Evolutionary conservation across 2,797 vertebrate genomes (phyloP).

Genomic region (Falco peregrinus): DNA sequence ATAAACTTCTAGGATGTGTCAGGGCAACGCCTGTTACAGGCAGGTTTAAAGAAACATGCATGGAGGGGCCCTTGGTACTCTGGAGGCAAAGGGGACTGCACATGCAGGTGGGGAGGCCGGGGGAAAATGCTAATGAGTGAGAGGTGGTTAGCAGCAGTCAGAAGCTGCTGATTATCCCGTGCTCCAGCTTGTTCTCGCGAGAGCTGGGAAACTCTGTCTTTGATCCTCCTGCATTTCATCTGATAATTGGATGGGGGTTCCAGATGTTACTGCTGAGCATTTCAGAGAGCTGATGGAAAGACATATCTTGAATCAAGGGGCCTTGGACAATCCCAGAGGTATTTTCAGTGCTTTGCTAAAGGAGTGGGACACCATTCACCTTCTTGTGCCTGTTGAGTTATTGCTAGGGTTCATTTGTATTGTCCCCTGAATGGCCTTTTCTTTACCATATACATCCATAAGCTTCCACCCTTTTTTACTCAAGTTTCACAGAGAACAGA

Average conservation of each 20-base stretch:
- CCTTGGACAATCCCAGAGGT: not conserved
- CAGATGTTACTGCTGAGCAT: not conserved
- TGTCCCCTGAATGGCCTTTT: not conserved
- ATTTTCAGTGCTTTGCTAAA: not conserved
- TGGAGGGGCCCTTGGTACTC: not conserved
- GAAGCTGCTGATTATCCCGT: slow-evolving; percentile 48
- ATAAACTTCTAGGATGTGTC: not conserved
- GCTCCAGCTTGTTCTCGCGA: slow-evolving; percentile 16
- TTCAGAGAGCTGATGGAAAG: slow-evolving; percentile 4
- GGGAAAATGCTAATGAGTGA: not conserved
- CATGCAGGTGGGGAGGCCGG: not conserved
- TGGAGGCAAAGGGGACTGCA: not conserved
- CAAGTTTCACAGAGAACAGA: not conserved
- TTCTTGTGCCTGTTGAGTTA: not conserved
- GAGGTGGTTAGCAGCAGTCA: not conserved
- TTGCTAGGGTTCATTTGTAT: not conserved
- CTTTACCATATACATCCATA: not conserved
- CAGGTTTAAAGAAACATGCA: fast-evolving
- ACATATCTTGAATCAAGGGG: not conserved
- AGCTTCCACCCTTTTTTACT: not conserved
- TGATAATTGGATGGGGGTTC: slow-evolving; percentile 23
- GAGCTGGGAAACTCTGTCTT: slow-evolving; percentile 16
- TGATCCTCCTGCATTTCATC: slow-evolving; percentile 45
- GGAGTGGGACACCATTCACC: not conserved
- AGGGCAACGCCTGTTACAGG: not conserved